A percentile compares a stretch with the other conserved stretches of the same genome.
phyloP scores from a whole-genome alignment of 2,797 vertebrate species.

The Lycodopsis pacificus region DNA sequence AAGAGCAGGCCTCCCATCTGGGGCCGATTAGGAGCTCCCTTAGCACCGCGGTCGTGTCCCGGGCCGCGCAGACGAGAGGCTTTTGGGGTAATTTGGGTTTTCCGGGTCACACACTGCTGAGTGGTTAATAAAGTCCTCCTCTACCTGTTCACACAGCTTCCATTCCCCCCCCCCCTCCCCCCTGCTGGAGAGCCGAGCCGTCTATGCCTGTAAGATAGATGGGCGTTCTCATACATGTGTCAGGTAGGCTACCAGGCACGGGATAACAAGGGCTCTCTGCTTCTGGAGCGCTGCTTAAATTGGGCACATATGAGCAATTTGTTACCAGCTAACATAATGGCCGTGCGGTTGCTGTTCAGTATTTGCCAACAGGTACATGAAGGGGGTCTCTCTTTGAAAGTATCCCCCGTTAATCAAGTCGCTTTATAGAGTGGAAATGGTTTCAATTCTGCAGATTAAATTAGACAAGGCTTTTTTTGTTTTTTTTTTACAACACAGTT shows the following conservation, averaged over 20 bases:
- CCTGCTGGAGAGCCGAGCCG: slow-evolving; percentile 67
- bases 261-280: slow-evolving; percentile 72
- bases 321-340: slow-evolving; percentile 80
- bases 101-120: slow-evolving; percentile 84
- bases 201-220: slow-evolving; percentile 71
- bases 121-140: slow-evolving; percentile 84
- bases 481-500: slow-evolving; percentile 18
- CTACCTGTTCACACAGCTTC: slow-evolving; percentile 82
- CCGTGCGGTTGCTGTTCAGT: slow-evolving; percentile 73
- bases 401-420: slow-evolving; percentile 52
- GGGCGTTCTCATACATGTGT: slow-evolving; percentile 68
- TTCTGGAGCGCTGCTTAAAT: slow-evolving; percentile 70
- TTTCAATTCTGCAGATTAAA: slow-evolving; percentile 58
- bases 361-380: slow-evolving; percentile 77
- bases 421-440: slow-evolving; percentile 59
- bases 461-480: slow-evolving; percentile 28
- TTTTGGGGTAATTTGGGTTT: slow-evolving; percentile 85
- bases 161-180: slow-evolving; percentile 39
- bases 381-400: slow-evolving; percentile 71
- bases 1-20: slow-evolving; percentile 84
- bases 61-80: slow-evolving; percentile 73
- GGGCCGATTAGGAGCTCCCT: slow-evolving; percentile 74
- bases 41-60: slow-evolving; percentile 63
- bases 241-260: slow-evolving; percentile 61
- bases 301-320: slow-evolving; percentile 83